Evolutionary conservation across 1,140 invertebrate genomes (phyloP).

Genomic region (Neodiprion pinetum): DNA sequence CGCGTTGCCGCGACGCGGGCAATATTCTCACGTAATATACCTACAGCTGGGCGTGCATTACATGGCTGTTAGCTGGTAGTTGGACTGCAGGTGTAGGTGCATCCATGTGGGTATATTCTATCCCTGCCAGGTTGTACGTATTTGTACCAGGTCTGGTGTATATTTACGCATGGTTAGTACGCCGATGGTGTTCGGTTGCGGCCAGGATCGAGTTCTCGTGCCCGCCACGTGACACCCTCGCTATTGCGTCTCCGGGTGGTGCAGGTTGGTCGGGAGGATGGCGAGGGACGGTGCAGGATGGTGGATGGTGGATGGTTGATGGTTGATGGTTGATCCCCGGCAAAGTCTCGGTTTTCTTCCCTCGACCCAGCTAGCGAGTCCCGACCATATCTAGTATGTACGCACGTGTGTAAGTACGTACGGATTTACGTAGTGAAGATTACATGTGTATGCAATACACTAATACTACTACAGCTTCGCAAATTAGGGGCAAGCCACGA

Average conservation of each 20-base stretch:
- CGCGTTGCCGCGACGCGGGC: no score
- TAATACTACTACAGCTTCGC: no score
- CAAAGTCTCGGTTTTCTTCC: not conserved
- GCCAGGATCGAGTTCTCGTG: not conserved
- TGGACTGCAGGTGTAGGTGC: no score
- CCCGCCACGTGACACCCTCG: constrained; percentile 1
- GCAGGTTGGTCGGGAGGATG: not conserved
- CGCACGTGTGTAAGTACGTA: not conserved
- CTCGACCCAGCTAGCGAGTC: not conserved
- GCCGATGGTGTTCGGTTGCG: not conserved
- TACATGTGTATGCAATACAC: no score
- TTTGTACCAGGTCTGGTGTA: not conserved
- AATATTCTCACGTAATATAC: no score
- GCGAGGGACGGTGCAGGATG: no score
- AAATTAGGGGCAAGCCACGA: no score
- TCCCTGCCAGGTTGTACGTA: not conserved
- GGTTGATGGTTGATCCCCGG: not conserved
- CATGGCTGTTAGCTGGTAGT: no score
- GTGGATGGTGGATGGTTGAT: no score
- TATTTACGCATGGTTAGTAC: constrained; percentile 1
- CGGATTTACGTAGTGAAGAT: no score
- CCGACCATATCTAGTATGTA: not conserved
- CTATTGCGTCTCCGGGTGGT: not conserved
- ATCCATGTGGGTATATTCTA: no score
- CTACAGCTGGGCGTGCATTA: no score